These are phyloP conservation scores for Cyprinodon variegatus DNA, from an alignment of 2,113 vertebrate genomes.

Conservation along the genomic window DNA sequence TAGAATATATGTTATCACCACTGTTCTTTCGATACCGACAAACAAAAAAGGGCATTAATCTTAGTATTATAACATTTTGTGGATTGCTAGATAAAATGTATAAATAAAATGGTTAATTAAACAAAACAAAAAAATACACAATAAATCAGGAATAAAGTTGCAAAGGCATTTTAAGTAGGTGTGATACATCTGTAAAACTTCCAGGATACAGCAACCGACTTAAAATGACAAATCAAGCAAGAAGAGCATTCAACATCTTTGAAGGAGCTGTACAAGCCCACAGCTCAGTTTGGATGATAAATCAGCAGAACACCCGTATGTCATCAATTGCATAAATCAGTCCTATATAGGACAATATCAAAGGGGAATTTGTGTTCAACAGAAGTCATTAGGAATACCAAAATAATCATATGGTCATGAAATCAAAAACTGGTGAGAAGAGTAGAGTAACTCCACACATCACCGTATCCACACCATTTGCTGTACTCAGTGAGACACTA, in stretches of 20 bases:
- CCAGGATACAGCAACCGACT: neutral
- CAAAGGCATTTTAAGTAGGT: neutral
- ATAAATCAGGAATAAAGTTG: neutral
- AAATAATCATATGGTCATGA: neutral
- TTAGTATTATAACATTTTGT: neutral
- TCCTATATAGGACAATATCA: too few relatives aligned
- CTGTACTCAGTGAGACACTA: too few relatives aligned
- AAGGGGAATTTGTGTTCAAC: neutral
- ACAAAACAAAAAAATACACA: neutral
- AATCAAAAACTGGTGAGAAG: neutral
- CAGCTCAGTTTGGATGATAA: too few relatives aligned
- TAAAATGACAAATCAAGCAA: neutral
- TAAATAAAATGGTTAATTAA: neutral
- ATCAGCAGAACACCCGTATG: too few relatives aligned
- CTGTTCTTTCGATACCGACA: neutral
- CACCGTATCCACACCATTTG: neutral
- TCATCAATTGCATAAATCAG: too few relatives aligned
- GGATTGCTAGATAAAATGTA: neutral
- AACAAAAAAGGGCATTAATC: neutral
- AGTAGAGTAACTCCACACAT: neutral
- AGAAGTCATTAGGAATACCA: neutral
- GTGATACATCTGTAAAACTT: neutral
- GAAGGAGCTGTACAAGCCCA: too few relatives aligned
- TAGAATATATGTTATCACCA: neutral
- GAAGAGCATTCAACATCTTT: neutral